Evolutionary conservation across 2,888 invertebrate genomes (phyloP).

Genomic region (Philhelius pedissequus): DNA sequence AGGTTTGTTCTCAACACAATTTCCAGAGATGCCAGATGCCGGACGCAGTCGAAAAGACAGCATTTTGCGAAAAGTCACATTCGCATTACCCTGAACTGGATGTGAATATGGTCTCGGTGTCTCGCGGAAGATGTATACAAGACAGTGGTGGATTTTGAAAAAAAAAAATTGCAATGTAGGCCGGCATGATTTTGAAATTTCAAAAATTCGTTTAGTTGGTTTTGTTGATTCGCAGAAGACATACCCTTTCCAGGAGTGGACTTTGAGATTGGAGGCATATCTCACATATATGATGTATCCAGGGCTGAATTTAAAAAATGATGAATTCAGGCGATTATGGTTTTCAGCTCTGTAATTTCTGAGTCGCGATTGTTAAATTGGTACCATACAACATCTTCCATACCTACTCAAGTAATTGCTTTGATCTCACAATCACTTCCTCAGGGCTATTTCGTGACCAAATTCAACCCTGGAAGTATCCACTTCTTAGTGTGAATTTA

Average conservation of each 20-base stretch:
- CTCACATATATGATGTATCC: too few species aligned
- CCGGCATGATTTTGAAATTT: too few species aligned
- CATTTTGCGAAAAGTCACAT: conserved; percentile 8
- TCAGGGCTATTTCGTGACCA: background rate
- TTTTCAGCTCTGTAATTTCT: too few species aligned
- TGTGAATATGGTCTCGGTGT: background rate
- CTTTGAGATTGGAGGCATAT: too few species aligned
- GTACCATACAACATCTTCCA: too few species aligned
- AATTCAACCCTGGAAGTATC: background rate
- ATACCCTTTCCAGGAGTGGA: too few species aligned
- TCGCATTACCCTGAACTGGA: background rate
- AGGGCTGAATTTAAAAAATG: background rate
- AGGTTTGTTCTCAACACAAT: conserved; percentile 7
- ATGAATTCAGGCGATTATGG: background rate
- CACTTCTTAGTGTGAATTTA: background rate
- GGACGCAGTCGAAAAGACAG: background rate
- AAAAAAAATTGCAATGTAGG: too few species aligned
- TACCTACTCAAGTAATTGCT: too few species aligned
- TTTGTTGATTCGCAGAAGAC: too few species aligned
- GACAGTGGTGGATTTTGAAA: background rate
- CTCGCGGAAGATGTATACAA: background rate
- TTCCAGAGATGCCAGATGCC: background rate
- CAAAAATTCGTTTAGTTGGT: too few species aligned
- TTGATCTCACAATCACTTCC: too few species aligned
- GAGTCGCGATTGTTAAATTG: too few species aligned